These are phyloP conservation scores for Stichopus chloronotus DNA, from an alignment of 35 echinoderm and acorn worm species.

Conservation along the genomic window DNA sequence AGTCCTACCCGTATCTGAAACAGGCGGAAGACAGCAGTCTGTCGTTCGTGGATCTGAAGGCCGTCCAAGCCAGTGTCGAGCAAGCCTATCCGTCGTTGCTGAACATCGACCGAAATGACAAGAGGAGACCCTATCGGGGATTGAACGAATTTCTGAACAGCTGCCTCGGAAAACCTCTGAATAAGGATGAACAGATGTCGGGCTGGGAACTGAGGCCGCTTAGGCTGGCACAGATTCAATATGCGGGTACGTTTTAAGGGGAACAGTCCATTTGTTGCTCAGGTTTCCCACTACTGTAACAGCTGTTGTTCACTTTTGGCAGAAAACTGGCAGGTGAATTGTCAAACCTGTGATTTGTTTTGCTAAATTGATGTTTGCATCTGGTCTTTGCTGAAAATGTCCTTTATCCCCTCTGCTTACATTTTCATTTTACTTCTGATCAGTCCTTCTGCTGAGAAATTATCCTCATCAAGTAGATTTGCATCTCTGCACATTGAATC, in stretches of 20 bases:
- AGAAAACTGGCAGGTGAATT: background rate
- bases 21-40: background rate
- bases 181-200: constrained; percentile 66
- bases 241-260: constrained; percentile 48
- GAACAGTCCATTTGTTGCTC: background rate
- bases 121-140: constrained; percentile 27
- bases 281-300: background rate
- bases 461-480: too few relatives aligned
- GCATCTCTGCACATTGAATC: too few relatives aligned
- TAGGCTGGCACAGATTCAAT: constrained; percentile 52
- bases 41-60: constrained; percentile 43
- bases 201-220: constrained; percentile 61
- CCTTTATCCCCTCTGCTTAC: too few relatives aligned
- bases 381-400: too few relatives aligned
- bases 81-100: background rate
- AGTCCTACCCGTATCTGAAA: constrained; percentile 56
- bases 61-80: constrained; percentile 30
- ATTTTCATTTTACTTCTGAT: too few relatives aligned
- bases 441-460: too few relatives aligned
- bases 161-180: constrained; percentile 55
- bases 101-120: constrained; percentile 40
- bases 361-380: too few relatives aligned
- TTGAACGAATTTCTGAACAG: constrained; percentile 38
- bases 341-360: background rate
- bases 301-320: background rate